Evolutionary conservation across 2,113 vertebrate species (phyloP).

Genomic region (Corydoras maculifer): DNA sequence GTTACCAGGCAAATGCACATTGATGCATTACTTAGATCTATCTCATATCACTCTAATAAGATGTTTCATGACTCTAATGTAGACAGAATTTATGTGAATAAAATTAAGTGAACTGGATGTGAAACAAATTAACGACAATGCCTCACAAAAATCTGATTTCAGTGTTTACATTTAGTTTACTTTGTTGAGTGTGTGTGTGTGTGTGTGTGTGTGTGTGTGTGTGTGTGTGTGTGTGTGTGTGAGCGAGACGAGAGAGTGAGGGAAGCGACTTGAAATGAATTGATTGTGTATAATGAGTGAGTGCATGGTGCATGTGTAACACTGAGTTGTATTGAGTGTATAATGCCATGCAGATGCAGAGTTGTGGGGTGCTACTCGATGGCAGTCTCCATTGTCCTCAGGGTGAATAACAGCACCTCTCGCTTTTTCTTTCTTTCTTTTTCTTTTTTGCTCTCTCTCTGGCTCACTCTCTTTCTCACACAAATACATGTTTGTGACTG

Average conservation of each 20-base stretch:
- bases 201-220: slow-evolving; percentile 12
- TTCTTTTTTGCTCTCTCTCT: neutral
- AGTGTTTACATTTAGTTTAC: no score
- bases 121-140: no score
- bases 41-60: no score
- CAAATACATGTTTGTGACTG: no score
- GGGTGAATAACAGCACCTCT: slow-evolving; percentile 28
- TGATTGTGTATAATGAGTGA: slow-evolving; percentile 11
- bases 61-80: no score
- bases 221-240: neutral
- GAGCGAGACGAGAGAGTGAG: no score
- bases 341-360: slow-evolving; percentile 27
- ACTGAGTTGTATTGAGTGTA: slow-evolving; percentile 16
- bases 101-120: no score
- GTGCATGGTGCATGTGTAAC: neutral
- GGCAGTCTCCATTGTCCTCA: slow-evolving; percentile 35
- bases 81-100: no score
- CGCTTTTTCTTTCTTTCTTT: slow-evolving; percentile 29
- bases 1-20: no score
- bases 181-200: slow-evolving; percentile 13
- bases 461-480: no score
- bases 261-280: neutral
- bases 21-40: no score
- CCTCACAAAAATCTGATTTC: no score
- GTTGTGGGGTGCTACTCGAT: slow-evolving; percentile 26